Percentiles rank a stretch among this genome's conserved stretches.
Conservation (phyloP, 2,888 invertebrate species). For the Pammene aurita region DNA sequence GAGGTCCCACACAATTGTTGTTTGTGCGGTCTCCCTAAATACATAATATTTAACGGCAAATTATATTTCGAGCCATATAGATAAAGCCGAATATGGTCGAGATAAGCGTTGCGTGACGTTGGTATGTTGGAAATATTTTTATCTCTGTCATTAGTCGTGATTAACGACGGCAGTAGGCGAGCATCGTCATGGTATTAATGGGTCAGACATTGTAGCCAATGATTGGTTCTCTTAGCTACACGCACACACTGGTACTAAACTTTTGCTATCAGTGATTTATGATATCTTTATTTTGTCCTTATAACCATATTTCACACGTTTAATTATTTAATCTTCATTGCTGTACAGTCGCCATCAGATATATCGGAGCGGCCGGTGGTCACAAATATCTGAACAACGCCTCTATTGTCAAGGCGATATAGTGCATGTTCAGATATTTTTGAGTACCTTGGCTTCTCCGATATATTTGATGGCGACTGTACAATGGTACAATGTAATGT, state of each 20-base stretch:
- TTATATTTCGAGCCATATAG: slow-evolving; percentile 42
- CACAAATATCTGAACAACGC: no score
- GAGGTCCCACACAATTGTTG: slow-evolving; percentile 33
- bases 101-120: slow-evolving; percentile 48
- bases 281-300: background rate
- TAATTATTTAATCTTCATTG: no score
- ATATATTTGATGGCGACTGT: no score
- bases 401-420: no score
- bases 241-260: slow-evolving; percentile 5
- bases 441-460: no score
- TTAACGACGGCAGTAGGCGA: slow-evolving; percentile 54
- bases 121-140: slow-evolving; percentile 56
- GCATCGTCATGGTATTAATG: slow-evolving; percentile 56
- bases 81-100: slow-evolving; percentile 45
- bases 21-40: slow-evolving; percentile 35
- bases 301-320: background rate
- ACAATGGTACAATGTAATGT: no score
- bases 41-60: slow-evolving; percentile 33
- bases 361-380: no score
- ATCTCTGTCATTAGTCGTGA: slow-evolving; percentile 63
- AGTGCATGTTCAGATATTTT: no score
- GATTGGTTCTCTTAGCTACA: slow-evolving; percentile 47
- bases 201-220: slow-evolving; percentile 51
- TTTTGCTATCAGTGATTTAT: background rate
- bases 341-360: no score